phyloP scores from a whole-genome alignment of 2,113 vertebrate species.

The Azemiops feae region DNA sequence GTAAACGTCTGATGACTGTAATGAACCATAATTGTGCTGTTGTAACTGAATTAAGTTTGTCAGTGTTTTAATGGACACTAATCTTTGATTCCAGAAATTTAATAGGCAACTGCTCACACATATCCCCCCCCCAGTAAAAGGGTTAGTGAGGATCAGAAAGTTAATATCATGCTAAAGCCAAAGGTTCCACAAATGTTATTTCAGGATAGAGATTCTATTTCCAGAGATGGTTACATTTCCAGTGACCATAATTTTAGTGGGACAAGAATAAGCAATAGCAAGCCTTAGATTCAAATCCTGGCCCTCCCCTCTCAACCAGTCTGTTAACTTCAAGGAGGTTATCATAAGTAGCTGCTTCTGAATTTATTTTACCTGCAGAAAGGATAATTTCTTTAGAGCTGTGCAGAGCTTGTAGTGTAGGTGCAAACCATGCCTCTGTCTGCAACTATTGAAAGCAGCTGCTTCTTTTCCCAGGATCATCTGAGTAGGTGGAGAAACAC shows the following conservation, averaged over 20 bases:
- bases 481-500: background rate
- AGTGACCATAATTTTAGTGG: background rate
- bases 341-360: background rate
- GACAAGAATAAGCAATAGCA: background rate
- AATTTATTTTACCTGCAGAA: background rate
- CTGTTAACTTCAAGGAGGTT: background rate
- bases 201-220: background rate
- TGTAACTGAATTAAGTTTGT: background rate
- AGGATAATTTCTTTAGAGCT: background rate
- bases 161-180: background rate
- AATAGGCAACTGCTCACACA: background rate
- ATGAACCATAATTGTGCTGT: background rate
- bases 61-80: background rate
- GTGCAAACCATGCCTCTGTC: background rate
- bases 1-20: too few relatives aligned
- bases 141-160: background rate
- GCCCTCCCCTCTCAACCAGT: background rate
- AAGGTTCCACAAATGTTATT: background rate
- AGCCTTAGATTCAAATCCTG: background rate
- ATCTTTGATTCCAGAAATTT: background rate
- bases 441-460: background rate
- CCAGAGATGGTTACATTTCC: background rate
- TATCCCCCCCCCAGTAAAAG: background rate
- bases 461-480: background rate
- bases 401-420: background rate